Evolutionary conservation across 2,888 invertebrate genomes (phyloP).

Genomic region (Lamellibrachia satsuma): DNA sequence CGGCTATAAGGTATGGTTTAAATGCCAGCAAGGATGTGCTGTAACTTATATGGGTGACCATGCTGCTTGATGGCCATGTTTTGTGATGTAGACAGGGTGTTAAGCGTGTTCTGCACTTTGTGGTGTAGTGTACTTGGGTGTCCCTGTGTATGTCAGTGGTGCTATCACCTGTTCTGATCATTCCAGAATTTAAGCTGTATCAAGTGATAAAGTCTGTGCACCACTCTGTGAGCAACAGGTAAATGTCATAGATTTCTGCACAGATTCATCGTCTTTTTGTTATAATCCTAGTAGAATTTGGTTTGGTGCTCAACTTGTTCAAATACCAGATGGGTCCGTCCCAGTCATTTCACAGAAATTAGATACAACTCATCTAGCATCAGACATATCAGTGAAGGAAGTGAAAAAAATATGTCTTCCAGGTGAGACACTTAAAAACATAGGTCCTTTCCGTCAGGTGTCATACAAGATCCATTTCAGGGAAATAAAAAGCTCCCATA

Average conservation of each 20-base stretch:
- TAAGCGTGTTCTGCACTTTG: no score
- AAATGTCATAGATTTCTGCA: background rate
- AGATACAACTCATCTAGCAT: background rate
- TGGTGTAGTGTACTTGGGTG: no score
- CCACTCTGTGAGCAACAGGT: background rate
- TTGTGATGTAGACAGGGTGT: no score
- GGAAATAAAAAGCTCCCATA: background rate
- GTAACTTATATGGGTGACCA: background rate
- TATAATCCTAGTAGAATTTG: background rate
- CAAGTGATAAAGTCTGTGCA: background rate
- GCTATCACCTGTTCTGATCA: no score
- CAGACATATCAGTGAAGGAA: background rate
- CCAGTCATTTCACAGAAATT: background rate
- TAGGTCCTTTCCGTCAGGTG: no score
- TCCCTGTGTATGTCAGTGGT: no score
- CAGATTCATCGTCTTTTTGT: background rate
- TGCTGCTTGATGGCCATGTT: background rate
- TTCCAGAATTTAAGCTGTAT: background rate
- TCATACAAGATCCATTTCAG: no score
- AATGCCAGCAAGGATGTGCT: background rate
- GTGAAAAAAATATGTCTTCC: background rate
- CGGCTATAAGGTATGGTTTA: background rate
- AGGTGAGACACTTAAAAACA: background rate
- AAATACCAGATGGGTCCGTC: background rate
- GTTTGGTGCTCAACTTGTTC: background rate